These are phyloP conservation scores for Latheticus oryzae DNA, from an alignment of 2,888 invertebrate species.

Conservation along the genomic window DNA sequence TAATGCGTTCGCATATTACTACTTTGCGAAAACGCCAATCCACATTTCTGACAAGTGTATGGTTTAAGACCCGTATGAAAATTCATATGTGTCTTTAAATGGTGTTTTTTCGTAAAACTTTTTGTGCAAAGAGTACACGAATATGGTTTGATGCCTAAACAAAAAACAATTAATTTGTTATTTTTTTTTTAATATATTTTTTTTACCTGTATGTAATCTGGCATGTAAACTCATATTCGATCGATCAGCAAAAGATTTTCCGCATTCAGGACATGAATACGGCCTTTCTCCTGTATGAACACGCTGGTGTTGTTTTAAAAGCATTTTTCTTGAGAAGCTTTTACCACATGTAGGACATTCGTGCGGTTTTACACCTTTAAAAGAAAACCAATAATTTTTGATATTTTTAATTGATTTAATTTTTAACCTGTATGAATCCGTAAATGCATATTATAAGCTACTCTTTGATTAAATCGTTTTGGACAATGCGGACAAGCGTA, in stretches of 20 bases:
- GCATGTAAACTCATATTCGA: conserved; percentile 88
- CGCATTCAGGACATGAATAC: conserved; percentile 83
- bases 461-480: conserved; percentile 87
- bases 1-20: conserved; percentile 89
- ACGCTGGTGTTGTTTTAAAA: conserved; percentile 84
- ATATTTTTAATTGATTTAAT: not conserved
- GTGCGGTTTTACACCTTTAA: conserved; percentile 79
- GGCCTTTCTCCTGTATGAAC: conserved; percentile 87
- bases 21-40: conserved; percentile 83
- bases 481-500: conserved; percentile 85
- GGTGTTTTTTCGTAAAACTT: conserved; percentile 88
- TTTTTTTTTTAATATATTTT: not conserved
- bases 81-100: conserved; percentile 85
- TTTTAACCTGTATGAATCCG: conserved; percentile 79
- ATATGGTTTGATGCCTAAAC: conserved; percentile 81
- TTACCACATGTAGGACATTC: conserved; percentile 82
- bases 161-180: conserved; percentile 30
- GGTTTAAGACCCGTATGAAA: conserved; percentile 88
- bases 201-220: conserved; percentile 78
- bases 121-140: conserved; percentile 75
- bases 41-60: conserved; percentile 79
- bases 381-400: conserved; percentile 17
- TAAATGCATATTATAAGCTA: conserved; percentile 89
- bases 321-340: conserved; percentile 86
- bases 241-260: conserved; percentile 85